Evolutionary conservation across 2,888 invertebrate species (phyloP).

Genomic region (Oithona nana): DNA sequence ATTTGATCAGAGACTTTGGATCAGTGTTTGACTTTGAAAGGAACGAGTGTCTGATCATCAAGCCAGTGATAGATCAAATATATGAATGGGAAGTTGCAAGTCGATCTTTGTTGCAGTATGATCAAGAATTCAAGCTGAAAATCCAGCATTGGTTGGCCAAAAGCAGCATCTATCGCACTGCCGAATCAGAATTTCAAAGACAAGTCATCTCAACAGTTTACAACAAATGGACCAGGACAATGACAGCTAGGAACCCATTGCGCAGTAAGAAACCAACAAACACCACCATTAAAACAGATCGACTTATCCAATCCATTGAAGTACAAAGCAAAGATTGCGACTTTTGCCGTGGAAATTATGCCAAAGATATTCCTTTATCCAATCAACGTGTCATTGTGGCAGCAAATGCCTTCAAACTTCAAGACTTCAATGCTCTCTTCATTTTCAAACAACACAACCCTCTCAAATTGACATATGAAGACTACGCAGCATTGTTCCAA

Average conservation of each 20-base stretch:
- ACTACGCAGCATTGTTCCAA: conserved; percentile 26
- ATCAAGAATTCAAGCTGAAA: background rate
- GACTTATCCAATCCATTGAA: background rate
- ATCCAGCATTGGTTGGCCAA: background rate
- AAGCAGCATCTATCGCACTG: too few relatives aligned
- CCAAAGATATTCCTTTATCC: background rate
- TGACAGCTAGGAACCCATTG: background rate
- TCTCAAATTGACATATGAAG: conserved; percentile 25
- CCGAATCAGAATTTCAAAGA: too few relatives aligned
- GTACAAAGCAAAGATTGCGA: background rate
- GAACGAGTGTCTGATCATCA: background rate
- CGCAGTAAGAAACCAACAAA: background rate
- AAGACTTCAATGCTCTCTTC: conserved; percentile 29
- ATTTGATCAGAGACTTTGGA: too few relatives aligned
- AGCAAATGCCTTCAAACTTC: conserved; percentile 31
- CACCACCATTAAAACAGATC: background rate
- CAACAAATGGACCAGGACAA: background rate
- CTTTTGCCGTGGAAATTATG: background rate
- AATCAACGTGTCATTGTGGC: conserved; percentile 20
- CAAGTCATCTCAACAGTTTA: background rate
- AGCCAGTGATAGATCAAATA: background rate
- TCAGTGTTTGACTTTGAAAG: too few relatives aligned
- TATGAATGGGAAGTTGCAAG: background rate
- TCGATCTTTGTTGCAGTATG: background rate
- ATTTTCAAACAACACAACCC: conserved; percentile 28